Evolutionary conservation across 2,113 vertebrate genomes (phyloP).

Genomic region (Gopherus flavomarginatus): DNA sequence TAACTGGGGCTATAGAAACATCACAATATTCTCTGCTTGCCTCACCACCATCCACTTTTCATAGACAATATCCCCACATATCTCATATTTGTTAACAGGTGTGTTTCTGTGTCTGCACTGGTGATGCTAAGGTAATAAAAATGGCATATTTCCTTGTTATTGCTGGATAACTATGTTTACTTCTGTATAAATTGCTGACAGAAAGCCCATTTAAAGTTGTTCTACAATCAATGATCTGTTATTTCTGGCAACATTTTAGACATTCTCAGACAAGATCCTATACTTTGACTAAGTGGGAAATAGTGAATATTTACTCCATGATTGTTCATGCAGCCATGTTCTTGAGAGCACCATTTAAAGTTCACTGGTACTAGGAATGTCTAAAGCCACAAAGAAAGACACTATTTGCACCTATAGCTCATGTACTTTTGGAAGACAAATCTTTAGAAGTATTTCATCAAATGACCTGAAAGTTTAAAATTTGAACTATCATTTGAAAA

Average conservation of each 20-base stretch:
- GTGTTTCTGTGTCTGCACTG: constrained; percentile 7
- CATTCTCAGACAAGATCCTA: neutral
- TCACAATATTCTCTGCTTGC: neutral
- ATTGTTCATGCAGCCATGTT: neutral
- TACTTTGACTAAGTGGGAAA: neutral
- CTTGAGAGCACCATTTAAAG: constrained; percentile 2
- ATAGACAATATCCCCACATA: neutral
- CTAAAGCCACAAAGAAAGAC: neutral
- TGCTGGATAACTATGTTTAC: constrained; percentile 4
- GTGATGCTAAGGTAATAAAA: constrained; percentile 16
- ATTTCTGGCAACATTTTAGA: constrained; percentile 13
- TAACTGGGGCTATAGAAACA: neutral
- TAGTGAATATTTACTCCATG: neutral
- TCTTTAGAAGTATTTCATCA: neutral
- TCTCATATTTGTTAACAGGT: neutral
- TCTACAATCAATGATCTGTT: neutral
- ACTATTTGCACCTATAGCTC: neutral
- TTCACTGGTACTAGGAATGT: neutral
- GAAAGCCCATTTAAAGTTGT: constrained; percentile 7
- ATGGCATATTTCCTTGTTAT: constrained; percentile 3
- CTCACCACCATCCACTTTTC: neutral
- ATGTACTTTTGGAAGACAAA: neutral
- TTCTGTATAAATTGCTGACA: constrained; percentile 10
- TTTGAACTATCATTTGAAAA: constrained; percentile 1
- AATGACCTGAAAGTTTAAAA: neutral